phyloP scores from a whole-genome alignment of 35 echinoderm and acorn worm genomes.

The Hemicentrotus pulcherrimus region DNA sequence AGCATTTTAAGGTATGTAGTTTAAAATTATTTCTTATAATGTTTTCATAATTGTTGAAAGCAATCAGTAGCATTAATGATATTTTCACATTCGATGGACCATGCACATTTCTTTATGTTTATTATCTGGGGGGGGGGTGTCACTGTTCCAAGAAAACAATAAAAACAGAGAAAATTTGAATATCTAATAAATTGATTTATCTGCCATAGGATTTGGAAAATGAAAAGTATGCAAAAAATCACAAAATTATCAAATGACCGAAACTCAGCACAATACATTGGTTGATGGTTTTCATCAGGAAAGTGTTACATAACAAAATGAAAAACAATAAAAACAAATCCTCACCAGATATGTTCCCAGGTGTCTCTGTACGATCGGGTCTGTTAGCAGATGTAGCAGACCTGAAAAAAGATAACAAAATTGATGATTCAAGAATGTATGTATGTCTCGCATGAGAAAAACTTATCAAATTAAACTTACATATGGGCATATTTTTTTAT shows the following conservation, averaged over 20 bases:
- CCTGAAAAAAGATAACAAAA: background rate
- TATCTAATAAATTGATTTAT: background rate
- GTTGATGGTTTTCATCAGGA: background rate
- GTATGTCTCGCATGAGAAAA: too few species aligned
- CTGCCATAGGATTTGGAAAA: background rate
- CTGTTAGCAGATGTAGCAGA: slow-evolving; percentile 38
- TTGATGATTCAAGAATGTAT: too few species aligned
- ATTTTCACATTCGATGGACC: too few species aligned
- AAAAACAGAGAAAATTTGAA: background rate
- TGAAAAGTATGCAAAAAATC: too few species aligned
- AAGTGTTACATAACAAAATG: background rate
- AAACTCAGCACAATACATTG: too few species aligned
- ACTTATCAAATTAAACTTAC: too few species aligned
- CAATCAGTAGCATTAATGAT: background rate
- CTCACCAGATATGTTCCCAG: background rate
- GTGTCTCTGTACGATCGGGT: background rate
- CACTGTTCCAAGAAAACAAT: too few species aligned
- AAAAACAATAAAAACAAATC: background rate
- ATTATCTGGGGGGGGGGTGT: too few species aligned
- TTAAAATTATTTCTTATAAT: background rate
- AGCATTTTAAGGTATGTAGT: background rate
- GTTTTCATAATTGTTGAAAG: background rate
- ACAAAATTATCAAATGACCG: too few species aligned
- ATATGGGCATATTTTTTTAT: too few species aligned
- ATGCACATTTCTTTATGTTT: too few species aligned